Percentiles rank a stretch among this genome's conserved stretches.
Evolutionary conservation across 2,113 vertebrate genomes (phyloP).

Genomic region (Saguinus midas): DNA sequence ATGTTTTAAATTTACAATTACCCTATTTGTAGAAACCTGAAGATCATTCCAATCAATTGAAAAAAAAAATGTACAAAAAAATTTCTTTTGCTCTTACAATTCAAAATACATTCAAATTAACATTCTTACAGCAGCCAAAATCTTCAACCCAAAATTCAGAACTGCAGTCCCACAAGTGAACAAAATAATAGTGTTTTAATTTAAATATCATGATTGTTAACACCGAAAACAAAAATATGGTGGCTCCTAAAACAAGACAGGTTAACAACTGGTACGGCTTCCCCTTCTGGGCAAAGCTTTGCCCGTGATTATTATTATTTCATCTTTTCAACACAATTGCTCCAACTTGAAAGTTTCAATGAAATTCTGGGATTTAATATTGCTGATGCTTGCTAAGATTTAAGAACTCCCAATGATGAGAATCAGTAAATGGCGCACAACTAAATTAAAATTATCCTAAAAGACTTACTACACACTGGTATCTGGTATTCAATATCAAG

Average conservation of each 20-base stretch:
- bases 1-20: constrained; percentile 62
- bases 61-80: constrained; percentile 42
- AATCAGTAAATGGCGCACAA: constrained; percentile 27
- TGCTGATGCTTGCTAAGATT: neutral
- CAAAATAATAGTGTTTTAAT: constrained; percentile 10
- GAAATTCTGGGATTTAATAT: neutral
- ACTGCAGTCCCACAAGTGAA: constrained; percentile 8
- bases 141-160: constrained; percentile 41
- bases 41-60: constrained; percentile 38
- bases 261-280: neutral
- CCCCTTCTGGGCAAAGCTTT: neutral
- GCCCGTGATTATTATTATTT: neutral
- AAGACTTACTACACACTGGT: constrained; percentile 68
- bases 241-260: neutral
- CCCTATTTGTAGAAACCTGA: constrained; percentile 32
- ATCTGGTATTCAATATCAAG: constrained; percentile 59
- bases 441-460: neutral
- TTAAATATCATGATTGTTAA: constrained; percentile 20
- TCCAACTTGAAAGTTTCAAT: neutral
- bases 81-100: constrained; percentile 57
- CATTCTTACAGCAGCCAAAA: constrained; percentile 60
- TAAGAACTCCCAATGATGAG: constrained; percentile 21
- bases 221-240: neutral
- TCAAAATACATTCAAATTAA: constrained; percentile 70
- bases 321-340: neutral